These are phyloP conservation scores for Mycogona germanica DNA, from an alignment of 2,888 invertebrate species.

Conservation along the genomic window DNA sequence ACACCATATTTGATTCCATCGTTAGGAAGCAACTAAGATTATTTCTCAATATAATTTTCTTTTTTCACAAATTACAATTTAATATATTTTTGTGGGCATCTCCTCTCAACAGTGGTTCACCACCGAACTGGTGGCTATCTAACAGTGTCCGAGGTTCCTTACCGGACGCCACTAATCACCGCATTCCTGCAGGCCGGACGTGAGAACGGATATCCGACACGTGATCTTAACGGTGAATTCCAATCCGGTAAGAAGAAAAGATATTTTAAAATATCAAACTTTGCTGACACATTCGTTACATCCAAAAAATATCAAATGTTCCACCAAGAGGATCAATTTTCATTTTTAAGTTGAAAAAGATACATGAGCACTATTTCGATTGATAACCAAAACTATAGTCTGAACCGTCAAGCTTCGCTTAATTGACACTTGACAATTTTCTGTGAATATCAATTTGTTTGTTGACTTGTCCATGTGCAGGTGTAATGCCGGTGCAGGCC, in stretches of 20 bases:
- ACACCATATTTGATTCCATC: too few relatives aligned
- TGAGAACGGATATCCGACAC: slow-evolving; percentile 65
- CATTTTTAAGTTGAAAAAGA: too few relatives aligned
- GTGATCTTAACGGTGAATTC: slow-evolving; percentile 74
- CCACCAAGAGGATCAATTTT: neutral
- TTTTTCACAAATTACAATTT: neutral
- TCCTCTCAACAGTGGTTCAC: slow-evolving; percentile 5
- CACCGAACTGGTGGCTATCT: slow-evolving; percentile 52
- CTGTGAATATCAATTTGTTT: neutral
- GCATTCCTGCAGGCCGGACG: slow-evolving; percentile 71
- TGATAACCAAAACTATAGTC: too few relatives aligned
- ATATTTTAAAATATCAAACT: neutral
- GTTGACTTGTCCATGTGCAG: slow-evolving; percentile 21
- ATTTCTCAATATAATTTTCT: neutral
- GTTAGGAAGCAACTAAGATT: too few relatives aligned
- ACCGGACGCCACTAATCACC: slow-evolving; percentile 66
- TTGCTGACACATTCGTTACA: neutral
- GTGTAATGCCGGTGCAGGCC: slow-evolving; percentile 82
- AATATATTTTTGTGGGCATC: neutral
- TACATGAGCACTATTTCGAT: too few relatives aligned
- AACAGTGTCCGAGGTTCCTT: slow-evolving; percentile 75
- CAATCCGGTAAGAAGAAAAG: slow-evolving; percentile 51
- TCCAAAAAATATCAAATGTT: neutral
- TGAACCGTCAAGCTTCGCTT: too few relatives aligned
- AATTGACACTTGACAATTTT: neutral